Evolutionary conservation across 1,140 invertebrate genomes (phyloP).

Genomic region (Propsilocerus akamusi): DNA sequence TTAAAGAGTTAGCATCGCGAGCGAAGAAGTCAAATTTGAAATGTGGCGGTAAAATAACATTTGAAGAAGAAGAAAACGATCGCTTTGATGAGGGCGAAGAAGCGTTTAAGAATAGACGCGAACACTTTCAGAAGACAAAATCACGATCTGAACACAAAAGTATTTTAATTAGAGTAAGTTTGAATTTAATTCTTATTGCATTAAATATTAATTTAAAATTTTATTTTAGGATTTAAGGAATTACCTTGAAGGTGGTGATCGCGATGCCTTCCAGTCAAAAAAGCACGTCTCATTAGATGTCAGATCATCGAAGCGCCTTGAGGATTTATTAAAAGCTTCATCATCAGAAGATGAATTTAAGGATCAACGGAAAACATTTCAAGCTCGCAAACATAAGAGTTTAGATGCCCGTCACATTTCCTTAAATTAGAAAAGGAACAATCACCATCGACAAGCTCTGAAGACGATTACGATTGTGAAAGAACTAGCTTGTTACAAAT

Average conservation of each 20-base stretch:
- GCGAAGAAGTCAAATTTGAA: conserved; percentile 18
- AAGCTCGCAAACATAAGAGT: conserved; percentile 23
- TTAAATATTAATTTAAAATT: not conserved
- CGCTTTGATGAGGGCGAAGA: conserved; percentile 21
- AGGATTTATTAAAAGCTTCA: conserved; percentile 18
- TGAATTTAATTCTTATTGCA: not conserved
- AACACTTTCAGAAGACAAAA: conserved; percentile 22
- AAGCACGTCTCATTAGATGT: conserved; percentile 23
- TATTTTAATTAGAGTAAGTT: conserved; percentile 16
- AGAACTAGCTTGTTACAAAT: conserved; percentile 16
- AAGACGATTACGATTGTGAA: conserved; percentile 21
- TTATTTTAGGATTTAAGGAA: conserved; percentile 14
- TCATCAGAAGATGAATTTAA: conserved; percentile 23
- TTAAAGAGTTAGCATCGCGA: not conserved
- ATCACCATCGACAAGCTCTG: conserved; percentile 12
- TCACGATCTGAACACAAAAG: conserved; percentile 22
- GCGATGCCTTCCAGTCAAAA: conserved; percentile 21
- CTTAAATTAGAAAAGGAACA: conserved; percentile 21
- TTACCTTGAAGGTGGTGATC: conserved; percentile 20
- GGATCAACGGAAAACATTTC: conserved; percentile 20
- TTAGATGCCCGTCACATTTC: conserved; percentile 19
- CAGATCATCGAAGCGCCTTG: conserved; percentile 15
- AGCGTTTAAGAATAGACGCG: conserved; percentile 20
- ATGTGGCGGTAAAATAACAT: conserved; percentile 20
- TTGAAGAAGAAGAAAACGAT: conserved; percentile 11